Evolutionary conservation across 2,888 invertebrate species (phyloP), one percentile per base, ranked within the genome.

Genomic region (Epistrophe eligans): DNA sequence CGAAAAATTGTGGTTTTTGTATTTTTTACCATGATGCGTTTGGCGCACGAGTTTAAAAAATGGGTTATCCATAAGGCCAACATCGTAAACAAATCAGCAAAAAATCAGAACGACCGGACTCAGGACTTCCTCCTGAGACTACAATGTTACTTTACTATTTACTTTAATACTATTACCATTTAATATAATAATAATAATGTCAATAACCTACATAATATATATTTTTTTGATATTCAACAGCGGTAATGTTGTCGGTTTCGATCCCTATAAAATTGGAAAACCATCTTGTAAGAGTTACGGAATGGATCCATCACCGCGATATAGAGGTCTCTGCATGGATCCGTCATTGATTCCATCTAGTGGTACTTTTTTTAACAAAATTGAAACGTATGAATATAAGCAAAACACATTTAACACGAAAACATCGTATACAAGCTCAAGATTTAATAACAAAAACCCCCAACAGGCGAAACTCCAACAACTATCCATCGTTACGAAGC

Each of bases 171-270:
- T 28, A 28, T 28, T 4, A 5, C 3, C 28, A 28, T 4, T 28
- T 28, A 2, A 28, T n/a, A n/a, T n/a, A n/a, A n/a, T n/a, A n/a
- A n/a, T n/a, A 24, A 24, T 24, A 32, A 32, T 32, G 2, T 32
- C 13, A 43, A 43, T 13, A 5, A 15, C 13, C 15, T 15, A 15
- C 3, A 1, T 6, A 13, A 43, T 6, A 6, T 6, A 4, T 15
- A 7, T 11, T 55, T 79, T n/a, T 91, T 90, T 84, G 88, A 10
- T 32, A 17, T 58, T 52, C 90, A 91, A 52, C 91, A 95, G 95
- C 88, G 97, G 97, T 88, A 97, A 97, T 91, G 95, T 97, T 72
- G 94, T 96, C 88, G 97, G 97, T 88, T 94, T 94, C 90, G 94
- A 94, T 88, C 97, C 97, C 13, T 97, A 97, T 92, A 95, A 95